Evolutionary conservation across 2,797 vertebrate genomes (phyloP), one percentile per base, ranked within the genome.

Genomic region (Myiotriccus ornatus): DNA sequence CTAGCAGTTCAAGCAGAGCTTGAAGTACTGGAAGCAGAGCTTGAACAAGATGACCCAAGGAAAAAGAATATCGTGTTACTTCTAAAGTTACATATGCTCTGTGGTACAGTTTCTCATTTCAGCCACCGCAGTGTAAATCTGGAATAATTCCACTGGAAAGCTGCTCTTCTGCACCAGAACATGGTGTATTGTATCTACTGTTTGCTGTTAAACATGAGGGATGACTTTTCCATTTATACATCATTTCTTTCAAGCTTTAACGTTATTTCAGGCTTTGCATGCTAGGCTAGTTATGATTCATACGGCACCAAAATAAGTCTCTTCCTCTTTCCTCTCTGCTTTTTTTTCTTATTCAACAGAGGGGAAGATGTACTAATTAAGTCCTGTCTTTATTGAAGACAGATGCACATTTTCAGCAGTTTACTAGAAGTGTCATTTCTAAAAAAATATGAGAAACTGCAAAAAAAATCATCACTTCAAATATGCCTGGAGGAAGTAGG

Each of bases 111-210:
- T 90, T 91, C 69, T 96, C 79, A 88, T 96, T 96, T 96, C 82
- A 91, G 55, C 69, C 91, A 55, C 87, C 52, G 1, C 81, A 85
- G 59, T 71, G 79, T 87, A 92, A 92, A 96, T 93, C 69, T 96
- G 84, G 87, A 96, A 91, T 93, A 91, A 86, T 92, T 94, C 87
- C 65, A 78, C 73, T 79, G 82, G 44, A 93, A 96, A 89, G 34
- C 44, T 39, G 52, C 50, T 92, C 27, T 74, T 93, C 71, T 93
- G 69, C 85, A 91, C 39, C 89, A 95, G 92, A 94, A 96, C 87
- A 89, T 90, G 87, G 69, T 96, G 93, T 91, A 89, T 93, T 96
- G 59, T 86, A 84, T 94, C 95, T 93, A 95, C 95, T 94, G 87
- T 92, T 95, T 86, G 90, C 76, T 94, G 91, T 94, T 94, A 91